Evolutionary conservation across 2,888 invertebrate genomes (phyloP).

Genomic region (Thysanoteuthis rhombus): DNA sequence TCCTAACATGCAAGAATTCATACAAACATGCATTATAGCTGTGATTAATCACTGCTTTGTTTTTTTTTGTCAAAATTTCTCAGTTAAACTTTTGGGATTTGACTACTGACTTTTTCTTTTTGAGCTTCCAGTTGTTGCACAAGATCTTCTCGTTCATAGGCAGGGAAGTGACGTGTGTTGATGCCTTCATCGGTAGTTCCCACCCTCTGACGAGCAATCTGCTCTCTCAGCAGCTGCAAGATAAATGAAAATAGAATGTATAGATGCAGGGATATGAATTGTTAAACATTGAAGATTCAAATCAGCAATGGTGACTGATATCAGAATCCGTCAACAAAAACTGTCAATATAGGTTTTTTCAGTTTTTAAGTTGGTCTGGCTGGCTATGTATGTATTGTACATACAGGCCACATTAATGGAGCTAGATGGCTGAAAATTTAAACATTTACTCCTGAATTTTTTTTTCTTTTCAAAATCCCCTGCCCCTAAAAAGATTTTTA

Average conservation of each 20-base stretch:
- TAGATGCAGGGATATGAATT: background rate
- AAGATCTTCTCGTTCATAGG: slow-evolving; percentile 76
- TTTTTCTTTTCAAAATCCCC: too few species aligned
- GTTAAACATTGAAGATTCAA: background rate
- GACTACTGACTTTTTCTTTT: slow-evolving; percentile 74
- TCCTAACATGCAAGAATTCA: too few species aligned
- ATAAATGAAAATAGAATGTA: background rate
- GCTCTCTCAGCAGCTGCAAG: slow-evolving; percentile 66
- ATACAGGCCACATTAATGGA: too few species aligned
- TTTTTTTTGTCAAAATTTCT: background rate
- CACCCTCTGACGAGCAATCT: slow-evolving; percentile 65
- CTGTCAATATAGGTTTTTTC: too few species aligned
- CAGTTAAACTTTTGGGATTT: background rate
- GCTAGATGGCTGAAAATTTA: too few species aligned
- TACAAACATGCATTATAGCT: too few species aligned
- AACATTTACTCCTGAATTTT: too few species aligned
- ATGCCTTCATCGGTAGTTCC: slow-evolving; percentile 67
- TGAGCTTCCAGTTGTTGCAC: slow-evolving; percentile 76
- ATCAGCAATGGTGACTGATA: background rate
- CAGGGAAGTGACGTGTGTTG: slow-evolving; percentile 69
- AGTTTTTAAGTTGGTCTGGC: too few species aligned
- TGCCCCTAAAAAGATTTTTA: too few species aligned
- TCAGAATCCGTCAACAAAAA: too few species aligned
- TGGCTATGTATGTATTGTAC: too few species aligned
- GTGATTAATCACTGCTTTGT: too few species aligned